Evolutionary conservation across 1,140 invertebrate genomes (phyloP), one percentile per base, ranked within the genome.

Genomic region (Helicoverpa zea): DNA sequence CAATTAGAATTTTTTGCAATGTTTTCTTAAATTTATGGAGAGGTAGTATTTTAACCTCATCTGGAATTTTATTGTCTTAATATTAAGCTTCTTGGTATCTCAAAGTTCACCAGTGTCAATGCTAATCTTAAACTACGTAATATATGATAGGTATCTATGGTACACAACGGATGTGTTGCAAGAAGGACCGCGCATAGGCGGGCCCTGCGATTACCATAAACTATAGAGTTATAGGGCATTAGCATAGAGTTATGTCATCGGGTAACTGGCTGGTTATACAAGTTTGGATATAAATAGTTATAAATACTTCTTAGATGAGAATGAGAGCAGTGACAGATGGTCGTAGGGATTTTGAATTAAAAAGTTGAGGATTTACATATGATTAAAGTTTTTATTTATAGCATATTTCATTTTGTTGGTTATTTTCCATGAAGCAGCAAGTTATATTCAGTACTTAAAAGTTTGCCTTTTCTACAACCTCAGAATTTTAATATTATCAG

Each of bases 131-230:
- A 43, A 66, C 47, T 49, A 49, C 35, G 14, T 35, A 66, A 49
- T 13, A 11, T 59, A 59, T 18, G n/a, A 3, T 35, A 18, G 30
- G 14, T 30, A 64, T 43, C n/a, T 58, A 10, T 5, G 16, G 16
- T 58, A 18, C 10, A 9, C n/a, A 70, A 70, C 66, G 66, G 66
- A 70, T 70, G 66, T 70, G 66, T 52, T 11, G 66, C 49, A 70
- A 66, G 63, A 66, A 70, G 66, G 66, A 54, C 66, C 47, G 43
- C n/a, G 66, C 10, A 54, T 70, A 54, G 66, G 66, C 49, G 30
- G 66, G 66, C 66, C 66, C 66, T 70, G 49, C 66, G 66, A 70
- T 70, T 70, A 70, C 18, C 66, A 70, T 70, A 70, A 54, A 70
- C 66, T 70, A 70, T 29, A 66, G 63, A 49, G 63, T 49, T 70